Percentiles rank a stretch among this genome's conserved stretches.
Evolutionary conservation across 2,888 invertebrate genomes (phyloP).

Genomic region (Scaptomyza caliginosa): DNA sequence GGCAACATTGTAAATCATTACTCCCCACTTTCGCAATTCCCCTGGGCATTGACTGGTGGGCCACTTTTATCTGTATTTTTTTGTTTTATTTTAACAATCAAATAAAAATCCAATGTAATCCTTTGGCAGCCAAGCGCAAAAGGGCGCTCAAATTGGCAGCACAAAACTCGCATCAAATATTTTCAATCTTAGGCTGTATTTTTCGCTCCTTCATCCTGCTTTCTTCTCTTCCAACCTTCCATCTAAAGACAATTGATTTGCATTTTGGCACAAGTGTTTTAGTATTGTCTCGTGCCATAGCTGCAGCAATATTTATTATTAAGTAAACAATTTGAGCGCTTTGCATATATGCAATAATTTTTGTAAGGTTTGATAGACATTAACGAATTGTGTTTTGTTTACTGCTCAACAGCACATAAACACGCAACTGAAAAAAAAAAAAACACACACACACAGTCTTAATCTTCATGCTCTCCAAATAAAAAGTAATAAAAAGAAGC

Average conservation of each 20-base stretch:
- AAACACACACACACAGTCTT: constrained; percentile 22
- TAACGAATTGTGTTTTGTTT: constrained; percentile 63
- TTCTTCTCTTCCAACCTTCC: constrained; percentile 10
- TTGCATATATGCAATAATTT: constrained; percentile 33
- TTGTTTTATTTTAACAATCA: constrained; percentile 64
- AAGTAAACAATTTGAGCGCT: constrained; percentile 25
- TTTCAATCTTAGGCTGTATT: constrained; percentile 31
- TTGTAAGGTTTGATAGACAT: constrained; percentile 33
- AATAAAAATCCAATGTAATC: constrained; percentile 77
- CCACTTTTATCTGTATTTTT: constrained; percentile 25
- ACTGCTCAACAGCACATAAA: constrained; percentile 69
- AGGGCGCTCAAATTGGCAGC: constrained; percentile 63
- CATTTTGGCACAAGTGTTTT: constrained; percentile 51
- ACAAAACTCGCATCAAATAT: constrained; percentile 35
- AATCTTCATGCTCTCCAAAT: constrained; percentile 67
- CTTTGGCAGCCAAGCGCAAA: constrained; percentile 71
- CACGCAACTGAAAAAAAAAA: constrained; percentile 60
- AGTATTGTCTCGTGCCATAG: constrained; percentile 24
- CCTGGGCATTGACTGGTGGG: constrained; percentile 27
- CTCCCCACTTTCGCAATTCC: constrained; percentile 39
- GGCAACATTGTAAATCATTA: constrained; percentile 74
- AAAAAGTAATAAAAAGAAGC: constrained; percentile 74
- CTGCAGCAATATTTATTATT: constrained; percentile 37
- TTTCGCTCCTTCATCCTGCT: constrained; percentile 4
- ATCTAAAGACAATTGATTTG: constrained; percentile 57